Evolutionary conservation across 1,140 invertebrate genomes (phyloP), one percentile per base, ranked within the genome.

Genomic region (Magallana ariakensis): DNA sequence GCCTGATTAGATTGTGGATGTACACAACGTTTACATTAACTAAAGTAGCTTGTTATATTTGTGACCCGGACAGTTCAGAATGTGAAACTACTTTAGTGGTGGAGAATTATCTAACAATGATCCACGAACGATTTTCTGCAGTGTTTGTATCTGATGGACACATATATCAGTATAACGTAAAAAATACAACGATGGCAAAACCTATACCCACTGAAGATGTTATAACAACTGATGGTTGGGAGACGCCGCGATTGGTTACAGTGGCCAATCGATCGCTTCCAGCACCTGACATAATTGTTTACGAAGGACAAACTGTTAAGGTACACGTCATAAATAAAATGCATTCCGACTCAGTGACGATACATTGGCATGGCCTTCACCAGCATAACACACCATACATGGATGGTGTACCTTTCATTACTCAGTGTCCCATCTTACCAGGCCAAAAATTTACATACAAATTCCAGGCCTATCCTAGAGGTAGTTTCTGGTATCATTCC

Each of bases 391-490:
- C 97, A 4, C 97, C 97, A 91, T 98, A 97, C 94, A 98, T 97
- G 94, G 98, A 99, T 93, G 98, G 98, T 57, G 97, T 98, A 54
- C 97, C 98, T 6, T 97, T 97, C 87, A 96, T 98, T 10, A 98
- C 97, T 0, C 98, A 98, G 93, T 98, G 98, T 94, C 98, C 98
- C 5, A 98, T 98, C 91, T 95, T 96, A 85, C 96, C 97, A 92
- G 96, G 97, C 90, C 97, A 97, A 91, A 97, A 96, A 0, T 98
- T 98, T 95, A 97, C 97, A 91, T 98, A 98, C 92, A 96, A 97
- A 94, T 98, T 94, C 62, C 84, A 84, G 54, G 93, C 92, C 0
- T 58, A 88, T 16, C 91, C 90, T 0, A 84, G 62, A 3, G 94
- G 94, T 0, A 94, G 93, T 0, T 92, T 91, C 84, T 94, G 93